phyloP scores from a whole-genome alignment of 2,113 vertebrate species.

The Tachysurus vachellii region DNA sequence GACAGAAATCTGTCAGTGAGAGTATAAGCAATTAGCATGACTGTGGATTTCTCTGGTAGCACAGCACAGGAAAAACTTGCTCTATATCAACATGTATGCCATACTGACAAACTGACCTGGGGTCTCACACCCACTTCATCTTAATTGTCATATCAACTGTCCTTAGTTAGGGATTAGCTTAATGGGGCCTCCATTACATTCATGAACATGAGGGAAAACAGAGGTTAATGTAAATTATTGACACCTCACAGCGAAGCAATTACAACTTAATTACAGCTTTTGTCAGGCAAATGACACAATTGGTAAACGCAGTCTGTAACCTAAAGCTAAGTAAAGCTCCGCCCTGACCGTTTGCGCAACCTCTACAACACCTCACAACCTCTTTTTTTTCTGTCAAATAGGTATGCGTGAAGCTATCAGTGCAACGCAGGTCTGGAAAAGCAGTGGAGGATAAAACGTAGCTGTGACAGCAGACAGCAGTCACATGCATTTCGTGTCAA shows the following conservation, averaged over 20 bases:
- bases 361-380: background rate
- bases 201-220: conserved; percentile 45
- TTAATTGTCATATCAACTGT: conserved; percentile 68
- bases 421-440: background rate
- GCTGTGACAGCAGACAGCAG: conserved; percentile 61
- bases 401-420: background rate
- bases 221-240: conserved; percentile 64
- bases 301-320: conserved; percentile 50
- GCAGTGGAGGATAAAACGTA: background rate
- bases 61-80: conserved; percentile 57
- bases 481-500: conserved; percentile 58
- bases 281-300: conserved; percentile 57
- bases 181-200: conserved; percentile 50
- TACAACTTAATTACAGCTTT: conserved; percentile 57
- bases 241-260: conserved; percentile 56
- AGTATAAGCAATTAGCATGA: background rate
- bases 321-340: conserved; percentile 47
- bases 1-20: conserved; percentile 7
- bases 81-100: conserved; percentile 57
- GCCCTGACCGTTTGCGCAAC: conserved; percentile 1
- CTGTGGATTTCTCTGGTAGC: background rate
- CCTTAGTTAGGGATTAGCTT: conserved; percentile 55
- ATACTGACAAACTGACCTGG: conserved; percentile 54
- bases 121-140: conserved; percentile 58
- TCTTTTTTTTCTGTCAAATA: conserved; percentile 29